phyloP scores from a whole-genome alignment of 2,888 invertebrate species.

The Platerodrilus igneus region DNA sequence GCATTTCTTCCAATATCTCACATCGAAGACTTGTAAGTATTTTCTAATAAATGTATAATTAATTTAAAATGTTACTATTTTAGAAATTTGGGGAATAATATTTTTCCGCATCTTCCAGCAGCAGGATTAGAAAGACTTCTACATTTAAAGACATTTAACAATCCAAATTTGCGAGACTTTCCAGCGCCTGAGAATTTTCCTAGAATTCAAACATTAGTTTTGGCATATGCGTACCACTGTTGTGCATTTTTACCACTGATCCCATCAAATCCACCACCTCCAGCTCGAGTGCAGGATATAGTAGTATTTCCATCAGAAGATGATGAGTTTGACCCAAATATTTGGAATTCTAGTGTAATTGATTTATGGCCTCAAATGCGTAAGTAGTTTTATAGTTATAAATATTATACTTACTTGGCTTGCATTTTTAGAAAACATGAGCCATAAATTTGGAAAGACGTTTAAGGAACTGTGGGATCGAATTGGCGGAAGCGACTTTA shows the following conservation, averaged over 20 bases:
- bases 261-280: conserved; percentile 51
- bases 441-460: conserved; percentile 65
- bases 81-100: conserved; percentile 88
- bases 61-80: conserved; percentile 24
- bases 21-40: conserved; percentile 82
- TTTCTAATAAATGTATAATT: background rate
- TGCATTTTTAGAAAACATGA: conserved; percentile 61
- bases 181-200: conserved; percentile 85
- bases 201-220: conserved; percentile 73
- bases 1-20: conserved; percentile 75
- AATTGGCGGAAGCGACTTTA: conserved; percentile 64
- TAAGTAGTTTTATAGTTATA: conserved; percentile 50
- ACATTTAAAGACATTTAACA: conserved; percentile 89
- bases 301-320: conserved; percentile 64
- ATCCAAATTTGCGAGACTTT: conserved; percentile 80
- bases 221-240: conserved; percentile 96
- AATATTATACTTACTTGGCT: conserved; percentile 4
- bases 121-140: conserved; percentile 73
- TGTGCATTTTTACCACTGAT: conserved; percentile 78
- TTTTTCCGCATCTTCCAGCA: conserved; percentile 77
- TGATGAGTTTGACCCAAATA: conserved; percentile 65
- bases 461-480: conserved; percentile 67
- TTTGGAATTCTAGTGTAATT: conserved; percentile 74
- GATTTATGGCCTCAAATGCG: conserved; percentile 81
- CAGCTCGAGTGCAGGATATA: conserved; percentile 55